A percentile compares a stretch with the other conserved stretches of the same genome.
Conservation (phyloP, 2,888 invertebrate species). For the Zygogramma bicolorata region DNA sequence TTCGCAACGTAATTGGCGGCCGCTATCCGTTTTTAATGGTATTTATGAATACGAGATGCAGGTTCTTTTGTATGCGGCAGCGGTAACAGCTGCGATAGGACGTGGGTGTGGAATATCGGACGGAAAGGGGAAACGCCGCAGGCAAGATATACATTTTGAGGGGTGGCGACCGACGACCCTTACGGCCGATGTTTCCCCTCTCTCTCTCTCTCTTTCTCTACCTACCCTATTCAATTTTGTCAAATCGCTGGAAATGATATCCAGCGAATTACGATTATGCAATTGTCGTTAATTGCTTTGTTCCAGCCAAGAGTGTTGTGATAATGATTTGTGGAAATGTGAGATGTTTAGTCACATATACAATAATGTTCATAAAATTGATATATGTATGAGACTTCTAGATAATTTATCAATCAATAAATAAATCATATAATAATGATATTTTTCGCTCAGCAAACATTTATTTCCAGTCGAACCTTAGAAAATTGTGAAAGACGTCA, state of each 20-base stretch:
- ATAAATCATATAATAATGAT: too few species aligned
- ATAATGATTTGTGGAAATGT: too few species aligned
- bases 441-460: too few species aligned
- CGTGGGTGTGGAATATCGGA: constrained; percentile 1
- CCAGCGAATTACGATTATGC: neutral
- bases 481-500: too few species aligned
- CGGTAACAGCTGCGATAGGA: constrained; percentile 7
- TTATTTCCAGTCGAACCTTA: too few species aligned
- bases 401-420: too few species aligned
- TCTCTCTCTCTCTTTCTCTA: neutral
- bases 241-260: neutral
- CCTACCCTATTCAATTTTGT: neutral
- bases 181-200: too few species aligned
- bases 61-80: constrained; percentile 14
- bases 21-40: constrained; percentile 11
- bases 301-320: too few species aligned
- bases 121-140: neutral
- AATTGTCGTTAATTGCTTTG: neutral
- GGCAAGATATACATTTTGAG: constrained; percentile 11
- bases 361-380: too few species aligned
- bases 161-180: neutral
- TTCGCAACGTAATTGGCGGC: neutral
- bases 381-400: too few species aligned
- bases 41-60: constrained; percentile 16
- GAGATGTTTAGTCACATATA: too few species aligned